Conservation (phyloP, 2,888 invertebrate species). For the Euzophera pinguis region DNA sequence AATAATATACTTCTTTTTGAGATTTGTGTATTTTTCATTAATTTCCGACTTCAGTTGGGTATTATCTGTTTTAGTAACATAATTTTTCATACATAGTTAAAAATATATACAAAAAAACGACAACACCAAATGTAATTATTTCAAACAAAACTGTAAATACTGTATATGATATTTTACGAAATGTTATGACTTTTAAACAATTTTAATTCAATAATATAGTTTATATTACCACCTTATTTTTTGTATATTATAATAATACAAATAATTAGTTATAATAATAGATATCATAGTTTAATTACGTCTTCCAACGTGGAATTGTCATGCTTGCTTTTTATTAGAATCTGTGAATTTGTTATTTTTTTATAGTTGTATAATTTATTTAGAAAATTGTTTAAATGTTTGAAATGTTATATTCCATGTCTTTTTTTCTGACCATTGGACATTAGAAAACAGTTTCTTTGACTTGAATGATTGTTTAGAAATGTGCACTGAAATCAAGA, state of each 20-base stretch:
- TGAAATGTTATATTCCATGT: not conserved
- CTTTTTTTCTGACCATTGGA: not conserved
- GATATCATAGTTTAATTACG: constrained; percentile 21
- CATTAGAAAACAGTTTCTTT: constrained; percentile 14
- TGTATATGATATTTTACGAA: constrained; percentile 5
- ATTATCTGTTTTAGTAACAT: too few species aligned
- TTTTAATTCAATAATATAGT: not conserved
- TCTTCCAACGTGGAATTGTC: constrained; percentile 27
- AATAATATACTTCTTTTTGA: not conserved
- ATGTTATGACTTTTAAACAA: not conserved
- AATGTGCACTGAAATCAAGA: constrained; percentile 33
- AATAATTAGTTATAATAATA: constrained; percentile 6
- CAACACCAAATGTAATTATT: constrained; percentile 17
- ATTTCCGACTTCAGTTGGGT: not conserved
- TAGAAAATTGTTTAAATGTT: not conserved
- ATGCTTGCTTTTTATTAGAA: constrained; percentile 18
- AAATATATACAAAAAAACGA: too few species aligned
- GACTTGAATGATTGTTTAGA: constrained; percentile 23
- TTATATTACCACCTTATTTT: not conserved
- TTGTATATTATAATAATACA: not conserved
- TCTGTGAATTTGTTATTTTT: not conserved
- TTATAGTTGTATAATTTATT: not conserved
- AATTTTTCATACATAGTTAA: too few species aligned
- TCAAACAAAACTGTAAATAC: constrained; percentile 11
- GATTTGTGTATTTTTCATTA: not conserved